These are phyloP conservation scores for Labeo calbasu DNA, from an alignment of 2,797 vertebrate genomes.

Conservation along the genomic window DNA sequence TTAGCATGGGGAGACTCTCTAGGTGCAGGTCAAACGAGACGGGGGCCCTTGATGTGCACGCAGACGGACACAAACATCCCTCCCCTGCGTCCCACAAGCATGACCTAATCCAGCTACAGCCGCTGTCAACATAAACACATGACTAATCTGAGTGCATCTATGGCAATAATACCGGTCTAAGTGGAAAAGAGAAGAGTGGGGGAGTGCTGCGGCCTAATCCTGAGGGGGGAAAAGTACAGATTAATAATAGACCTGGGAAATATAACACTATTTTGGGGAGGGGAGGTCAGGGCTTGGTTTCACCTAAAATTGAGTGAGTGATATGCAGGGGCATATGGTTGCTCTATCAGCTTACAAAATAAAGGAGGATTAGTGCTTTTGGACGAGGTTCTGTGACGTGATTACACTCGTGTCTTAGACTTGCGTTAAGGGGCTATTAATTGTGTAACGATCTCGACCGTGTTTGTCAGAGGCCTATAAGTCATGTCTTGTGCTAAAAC, in stretches of 20 bases:
- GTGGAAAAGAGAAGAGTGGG: slow-evolving; percentile 59
- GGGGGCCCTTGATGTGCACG: slow-evolving; percentile 23
- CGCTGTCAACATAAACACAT: slow-evolving; percentile 70
- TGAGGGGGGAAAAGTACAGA: slow-evolving; percentile 46
- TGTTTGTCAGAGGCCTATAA: slow-evolving; percentile 9
- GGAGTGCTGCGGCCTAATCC: slow-evolving; percentile 54
- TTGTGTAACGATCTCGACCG: slow-evolving; percentile 12
- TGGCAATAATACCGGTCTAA: slow-evolving; percentile 65
- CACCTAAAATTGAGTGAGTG: slow-evolving; percentile 58
- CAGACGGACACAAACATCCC: slow-evolving; percentile 33
- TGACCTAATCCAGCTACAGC: slow-evolving; percentile 68
- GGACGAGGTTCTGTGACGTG: slow-evolving; percentile 50
- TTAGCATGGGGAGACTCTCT: slow-evolving; percentile 24
- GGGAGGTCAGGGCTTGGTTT: slow-evolving; percentile 58
- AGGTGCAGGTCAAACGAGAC: slow-evolving; percentile 31
- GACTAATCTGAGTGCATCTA: slow-evolving; percentile 66
- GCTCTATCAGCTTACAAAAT: slow-evolving; percentile 62
- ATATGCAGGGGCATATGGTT: slow-evolving; percentile 63
- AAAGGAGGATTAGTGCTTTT: slow-evolving; percentile 56
- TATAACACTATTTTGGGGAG: slow-evolving; percentile 60
- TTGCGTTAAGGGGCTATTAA: slow-evolving; percentile 34
- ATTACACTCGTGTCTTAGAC: slow-evolving; percentile 53
- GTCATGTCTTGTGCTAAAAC: background rate
- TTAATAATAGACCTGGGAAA: slow-evolving; percentile 65
- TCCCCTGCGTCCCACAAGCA: slow-evolving; percentile 51